Conservation (phyloP, 37 sponge, comb jelly and placozoan species). For the Spongilla lacustris region DNA sequence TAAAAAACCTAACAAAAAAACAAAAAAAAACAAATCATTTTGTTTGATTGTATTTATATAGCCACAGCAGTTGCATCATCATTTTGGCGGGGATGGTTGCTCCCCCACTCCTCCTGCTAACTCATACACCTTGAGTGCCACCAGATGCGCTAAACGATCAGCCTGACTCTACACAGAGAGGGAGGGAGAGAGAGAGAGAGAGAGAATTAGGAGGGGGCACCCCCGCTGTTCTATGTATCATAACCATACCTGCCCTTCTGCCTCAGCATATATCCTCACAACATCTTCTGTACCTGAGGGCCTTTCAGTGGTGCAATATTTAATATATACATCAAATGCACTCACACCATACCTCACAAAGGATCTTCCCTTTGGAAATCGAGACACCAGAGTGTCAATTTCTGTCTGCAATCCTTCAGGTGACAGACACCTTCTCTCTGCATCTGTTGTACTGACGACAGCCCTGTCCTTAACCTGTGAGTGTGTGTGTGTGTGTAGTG, state of each 20-base stretch:
- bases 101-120: conserved; percentile 70
- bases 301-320: conserved; percentile 26
- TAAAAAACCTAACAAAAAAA: too few relatives aligned
- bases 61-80: background rate
- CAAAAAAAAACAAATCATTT: too few relatives aligned
- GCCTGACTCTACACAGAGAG: conserved; percentile 45
- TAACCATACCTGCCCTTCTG: conserved; percentile 74
- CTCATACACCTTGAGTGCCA: conserved; percentile 54
- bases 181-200: background rate
- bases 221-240: background rate
- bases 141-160: conserved; percentile 50
- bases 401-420: conserved; percentile 81
- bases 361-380: conserved; percentile 48
- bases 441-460: conserved; percentile 78
- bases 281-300: conserved; percentile 98
- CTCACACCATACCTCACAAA: conserved; percentile 83
- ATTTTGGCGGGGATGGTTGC: conserved; percentile 15
- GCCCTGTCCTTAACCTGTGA: conserved; percentile 72
- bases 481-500: background rate
- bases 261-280: conserved; percentile 97
- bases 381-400: conserved; percentile 71
- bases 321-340: background rate
- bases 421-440: conserved; percentile 66
- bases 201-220: background rate
- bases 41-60: too few relatives aligned